These are phyloP conservation scores for Drosophila kurseongensis DNA, from an alignment of 1,140 invertebrate genomes.

Conservation along the genomic window DNA sequence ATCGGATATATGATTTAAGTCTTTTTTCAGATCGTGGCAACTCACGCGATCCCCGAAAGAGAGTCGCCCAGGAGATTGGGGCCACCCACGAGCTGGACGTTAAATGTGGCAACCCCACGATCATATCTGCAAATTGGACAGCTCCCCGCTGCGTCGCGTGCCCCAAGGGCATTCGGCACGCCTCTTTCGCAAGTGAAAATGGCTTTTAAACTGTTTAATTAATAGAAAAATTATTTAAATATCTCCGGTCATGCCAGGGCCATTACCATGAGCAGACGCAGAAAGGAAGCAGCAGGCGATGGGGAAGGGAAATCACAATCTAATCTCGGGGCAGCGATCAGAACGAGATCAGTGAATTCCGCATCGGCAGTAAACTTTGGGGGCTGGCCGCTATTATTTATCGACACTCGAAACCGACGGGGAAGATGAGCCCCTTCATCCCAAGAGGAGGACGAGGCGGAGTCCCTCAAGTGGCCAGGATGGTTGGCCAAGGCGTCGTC, in stretches of 20 bases:
- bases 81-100: slow-evolving; percentile 27
- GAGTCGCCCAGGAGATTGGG: background rate
- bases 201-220: slow-evolving; percentile 78
- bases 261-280: background rate
- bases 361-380: slow-evolving; percentile 40
- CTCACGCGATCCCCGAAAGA: slow-evolving; percentile 18
- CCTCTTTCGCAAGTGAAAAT: slow-evolving; percentile 55
- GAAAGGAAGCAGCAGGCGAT: background rate
- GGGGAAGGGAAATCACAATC: slow-evolving; percentile 46
- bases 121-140: slow-evolving; percentile 42
- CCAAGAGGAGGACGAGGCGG: slow-evolving; percentile 19
- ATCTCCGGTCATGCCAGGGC: slow-evolving; percentile 7
- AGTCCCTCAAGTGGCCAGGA: slow-evolving; percentile 14
- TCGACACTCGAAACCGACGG: slow-evolving; percentile 81
- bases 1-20: background rate
- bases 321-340: slow-evolving; percentile 66
- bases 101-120: slow-evolving; percentile 20
- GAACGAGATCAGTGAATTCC: slow-evolving; percentile 76
- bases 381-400: slow-evolving; percentile 76
- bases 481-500: slow-evolving; percentile 59
- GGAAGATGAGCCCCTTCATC: slow-evolving; percentile 37
- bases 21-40: slow-evolving; percentile 4
- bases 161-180: slow-evolving; percentile 18
- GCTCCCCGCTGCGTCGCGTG: slow-evolving; percentile 47
- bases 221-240: slow-evolving; percentile 75